These are phyloP conservation scores for Pygmarrhopalites habei DNA, from an alignment of 1,140 invertebrate genomes.

Conservation along the genomic window DNA sequence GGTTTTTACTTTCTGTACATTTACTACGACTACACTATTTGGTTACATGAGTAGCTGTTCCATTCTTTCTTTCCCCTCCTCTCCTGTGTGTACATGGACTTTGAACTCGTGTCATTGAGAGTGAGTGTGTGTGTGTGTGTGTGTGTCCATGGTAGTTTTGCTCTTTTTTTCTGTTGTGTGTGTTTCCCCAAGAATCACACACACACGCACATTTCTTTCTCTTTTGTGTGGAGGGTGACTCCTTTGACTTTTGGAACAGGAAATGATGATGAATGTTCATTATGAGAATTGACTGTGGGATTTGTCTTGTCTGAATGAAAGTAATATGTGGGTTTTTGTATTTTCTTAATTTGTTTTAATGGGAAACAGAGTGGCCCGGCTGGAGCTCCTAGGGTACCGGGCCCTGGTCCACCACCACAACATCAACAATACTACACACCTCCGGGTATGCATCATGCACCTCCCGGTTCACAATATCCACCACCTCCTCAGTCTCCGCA, in stretches of 20 bases:
- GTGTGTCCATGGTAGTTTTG: background rate
- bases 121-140: too few relatives aligned
- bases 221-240: background rate
- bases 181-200: too few relatives aligned
- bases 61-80: background rate
- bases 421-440: constrained; percentile 29
- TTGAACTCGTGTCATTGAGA: too few relatives aligned
- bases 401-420: constrained; percentile 17
- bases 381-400: background rate
- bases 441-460: constrained; percentile 44
- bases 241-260: background rate
- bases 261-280: background rate
- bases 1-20: background rate
- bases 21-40: background rate
- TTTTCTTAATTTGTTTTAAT: too few relatives aligned
- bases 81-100: background rate
- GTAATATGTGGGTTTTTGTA: background rate
- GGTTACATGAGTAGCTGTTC: background rate
- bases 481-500: constrained; percentile 32
- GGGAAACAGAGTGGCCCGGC: constrained; percentile 27
- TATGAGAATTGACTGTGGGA: too few relatives aligned
- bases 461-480: constrained; percentile 43
- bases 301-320: too few relatives aligned
- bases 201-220: too few relatives aligned
- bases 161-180: background rate